Conservation (phyloP, 2,888 invertebrate genomes). For the Ditula angustiorana region DNA sequence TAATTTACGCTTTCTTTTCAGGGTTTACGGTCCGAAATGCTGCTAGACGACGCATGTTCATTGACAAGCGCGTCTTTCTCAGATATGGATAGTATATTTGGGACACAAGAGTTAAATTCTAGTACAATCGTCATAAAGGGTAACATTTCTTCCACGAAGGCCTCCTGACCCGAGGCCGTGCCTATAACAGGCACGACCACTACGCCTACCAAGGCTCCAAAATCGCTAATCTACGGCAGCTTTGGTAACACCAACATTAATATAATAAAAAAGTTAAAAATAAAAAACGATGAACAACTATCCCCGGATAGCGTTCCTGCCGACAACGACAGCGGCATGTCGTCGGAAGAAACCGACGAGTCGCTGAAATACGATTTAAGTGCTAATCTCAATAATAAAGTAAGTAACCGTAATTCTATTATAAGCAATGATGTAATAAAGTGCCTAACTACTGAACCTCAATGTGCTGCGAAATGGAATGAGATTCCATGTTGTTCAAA, state of each 20-base stretch:
- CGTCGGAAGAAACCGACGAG: slow-evolving; percentile 79
- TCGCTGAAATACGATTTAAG: slow-evolving; percentile 65
- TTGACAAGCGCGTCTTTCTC: slow-evolving; percentile 67
- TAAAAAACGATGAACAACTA: slow-evolving; percentile 42
- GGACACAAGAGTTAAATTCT: slow-evolving; percentile 65
- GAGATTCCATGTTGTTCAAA: slow-evolving; percentile 81
- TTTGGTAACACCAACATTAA: slow-evolving; percentile 69
- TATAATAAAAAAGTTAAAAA: slow-evolving; percentile 50
- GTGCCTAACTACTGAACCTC: slow-evolving; percentile 78
- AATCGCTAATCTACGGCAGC: slow-evolving; percentile 69
- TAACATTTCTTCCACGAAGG: slow-evolving; percentile 59
- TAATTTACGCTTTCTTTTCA: slow-evolving; percentile 50
- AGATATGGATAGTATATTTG: slow-evolving; percentile 70
- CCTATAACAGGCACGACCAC: slow-evolving; percentile 70
- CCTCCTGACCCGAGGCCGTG: slow-evolving; percentile 82
- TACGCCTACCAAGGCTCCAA: slow-evolving; percentile 50
- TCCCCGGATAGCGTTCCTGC: slow-evolving; percentile 44
- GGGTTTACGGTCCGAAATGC: slow-evolving; percentile 74
- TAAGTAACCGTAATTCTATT: slow-evolving; percentile 54
- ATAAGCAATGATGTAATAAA: slow-evolving; percentile 66
- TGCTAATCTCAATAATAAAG: slow-evolving; percentile 56
- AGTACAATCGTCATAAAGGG: slow-evolving; percentile 73
- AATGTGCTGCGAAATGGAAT: slow-evolving; percentile 71
- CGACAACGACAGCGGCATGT: slow-evolving; percentile 77
- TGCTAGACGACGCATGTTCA: slow-evolving; percentile 75